Percentiles rank a stretch among this genome's conserved stretches.
These are phyloP conservation scores for Catocala fraxini DNA, from an alignment of 2,888 invertebrate genomes.

Conservation along the genomic window DNA sequence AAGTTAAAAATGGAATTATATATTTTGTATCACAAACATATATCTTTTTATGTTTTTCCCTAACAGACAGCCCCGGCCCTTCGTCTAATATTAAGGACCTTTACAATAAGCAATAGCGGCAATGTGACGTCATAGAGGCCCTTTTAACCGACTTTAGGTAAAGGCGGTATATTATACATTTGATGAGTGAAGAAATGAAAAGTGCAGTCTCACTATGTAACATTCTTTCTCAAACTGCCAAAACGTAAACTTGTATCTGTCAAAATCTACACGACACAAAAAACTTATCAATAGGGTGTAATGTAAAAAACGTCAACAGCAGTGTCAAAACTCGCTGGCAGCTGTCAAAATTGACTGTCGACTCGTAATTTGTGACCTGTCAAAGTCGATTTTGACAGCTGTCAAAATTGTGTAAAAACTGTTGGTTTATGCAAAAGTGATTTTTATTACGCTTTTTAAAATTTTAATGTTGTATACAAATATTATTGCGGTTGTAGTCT, in stretches of 20 bases:
- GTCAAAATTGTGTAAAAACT: constrained; percentile 16
- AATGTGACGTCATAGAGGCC: not conserved
- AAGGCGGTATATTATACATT: no score
- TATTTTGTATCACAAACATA: constrained; percentile 75
- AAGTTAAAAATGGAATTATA: constrained; percentile 80
- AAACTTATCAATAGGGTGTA: no score
- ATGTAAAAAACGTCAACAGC: not conserved
- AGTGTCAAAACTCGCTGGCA: constrained; percentile 17
- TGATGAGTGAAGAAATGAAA: no score
- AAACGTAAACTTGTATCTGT: no score
- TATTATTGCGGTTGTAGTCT: constrained; percentile 40
- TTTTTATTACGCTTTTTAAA: constrained; percentile 1
- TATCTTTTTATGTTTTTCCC: constrained; percentile 11
- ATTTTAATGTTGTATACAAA: constrained; percentile 11
- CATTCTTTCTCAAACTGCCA: no score
- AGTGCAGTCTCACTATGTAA: no score
- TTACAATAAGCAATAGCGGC: not conserved
- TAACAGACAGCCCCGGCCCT: constrained; percentile 3
- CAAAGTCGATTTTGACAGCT: constrained; percentile 9
- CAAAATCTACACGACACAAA: no score
- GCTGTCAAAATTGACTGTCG: constrained; percentile 3
- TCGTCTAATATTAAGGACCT: no score
- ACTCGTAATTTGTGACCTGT: constrained; percentile 1
- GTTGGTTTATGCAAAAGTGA: constrained; percentile 9
- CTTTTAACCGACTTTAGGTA: no score